Evolutionary conservation across 2,113 vertebrate genomes (phyloP), one percentile per base, ranked within the genome.

Genomic region (Miniopterus natalensis): DNA sequence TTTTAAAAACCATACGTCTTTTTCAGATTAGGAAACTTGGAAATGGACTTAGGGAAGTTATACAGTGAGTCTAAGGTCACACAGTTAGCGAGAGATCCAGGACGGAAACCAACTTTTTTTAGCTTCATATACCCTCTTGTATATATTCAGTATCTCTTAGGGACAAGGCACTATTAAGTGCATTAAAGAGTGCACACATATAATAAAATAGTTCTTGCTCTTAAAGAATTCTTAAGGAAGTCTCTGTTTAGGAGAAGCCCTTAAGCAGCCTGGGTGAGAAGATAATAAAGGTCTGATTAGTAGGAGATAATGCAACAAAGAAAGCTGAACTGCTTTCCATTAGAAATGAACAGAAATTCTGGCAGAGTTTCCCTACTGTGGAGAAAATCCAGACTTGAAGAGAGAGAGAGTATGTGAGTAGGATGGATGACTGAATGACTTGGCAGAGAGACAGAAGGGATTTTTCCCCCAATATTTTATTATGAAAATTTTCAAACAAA

Each of bases 1-100:
- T 42, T 45, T 65, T 73, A 78, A 92, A 90, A 90, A 61, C 36
- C 61, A 78, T 7, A 70, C 14, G 4, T 88, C 68, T 70, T 88
- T 92, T 95, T 83, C 79, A 86, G 74, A 68, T 86, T 91, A 89
- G 74, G 55, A 94, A 88, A 89, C 10, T 86, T 92, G 55, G 29
- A 84, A 96, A 92, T 61, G 5, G n/a, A 89, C 74, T 86, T 83
- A 79, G 68, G 91, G 55, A 85, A 74, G 66, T 81, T 85, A 73
- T 13, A 31, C 3, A 40, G 27, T 59, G 61, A 90, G 70, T 45
- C 8, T 71, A 88, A 77, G 61, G 73, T 63, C 68, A 65, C 36
- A 92, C 12, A 68, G 25, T 88, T 73, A 87, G 77, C 51, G 13
- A 90, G 29, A 86, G 29, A 95, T n/a, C 7, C 29, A 77, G 47